These are phyloP conservation scores for Oryctolagus cuniculus DNA, from an alignment of 2,113 vertebrate genomes.

Conservation along the genomic window mOryCun1.1 NC_091438.1:36602001-36602500, in stretches of 20 bases:
- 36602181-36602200: not conserved
- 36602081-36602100: not conserved
- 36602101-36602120: slow-evolving; percentile 10
- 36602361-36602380: not conserved
- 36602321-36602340: not conserved
- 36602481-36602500: too few species aligned
- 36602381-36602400: rapidly evolving
- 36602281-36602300: not conserved
- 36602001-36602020: not conserved
- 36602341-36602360: not conserved
- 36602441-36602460: too few species aligned
- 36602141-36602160: not conserved
- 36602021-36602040: not conserved
- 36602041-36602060: not conserved
- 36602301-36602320: not conserved
- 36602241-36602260: not conserved
- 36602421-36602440: too few species aligned
- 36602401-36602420: not conserved
- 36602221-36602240: too few species aligned
- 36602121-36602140: not conserved
- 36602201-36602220: not conserved
- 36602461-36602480: too few species aligned
- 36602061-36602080: not conserved
- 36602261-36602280: not conserved
- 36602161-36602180: not conserved